Base-by-base conservation (phyloP, 2,797 vertebrate genomes). In the Cygnus olor region DNA sequence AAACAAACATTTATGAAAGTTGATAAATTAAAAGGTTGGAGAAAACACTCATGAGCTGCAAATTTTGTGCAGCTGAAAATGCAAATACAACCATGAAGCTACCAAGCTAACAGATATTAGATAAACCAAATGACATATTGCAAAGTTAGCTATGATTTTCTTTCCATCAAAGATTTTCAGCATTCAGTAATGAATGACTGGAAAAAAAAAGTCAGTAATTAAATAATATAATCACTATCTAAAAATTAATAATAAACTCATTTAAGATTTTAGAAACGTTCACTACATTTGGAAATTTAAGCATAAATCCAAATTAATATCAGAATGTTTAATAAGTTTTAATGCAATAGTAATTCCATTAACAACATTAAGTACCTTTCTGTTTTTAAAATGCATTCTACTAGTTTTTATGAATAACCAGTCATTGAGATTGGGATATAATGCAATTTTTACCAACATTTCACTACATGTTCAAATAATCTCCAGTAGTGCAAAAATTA, bases 1-100 rank as follows among this genome's bases (percentile, higher is more conserved):
- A 97, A 97, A 89, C 14, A 96, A 93, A 97, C 51, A 86, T 65
- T 87, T 57, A 89, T 22, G 44, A 89, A 91, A 94, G 73, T 5
- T 44, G 53, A 45, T 95, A 86, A 93, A 94, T 91, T 91, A 90
- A 80, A 92, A 93, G 70, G 44, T 61, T 47, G 38, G 77, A 88
- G 70, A 91, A 94, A 88, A 91, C 25, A 61, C 13, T 82, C 22
- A 81, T 54, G 53, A 80, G n/a, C 44, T 71, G 47, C 40, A 87
- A 86, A 81, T 30, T 90, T 44, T 40, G 40, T 70, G 51, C 34
- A 85, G 85, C 17, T 56, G 38, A 85, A 91, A 92, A 86, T 40
- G 63, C 36, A 89, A 91, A 81, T 30, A 76, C 5, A 89, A 47
- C 32, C 34, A 40, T 15, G 42, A 69, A 86, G 11, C 58, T 66